These are phyloP conservation scores for Nannoperca australis DNA, from an alignment of 2,797 vertebrate genomes.

Conservation along the genomic window DNA sequence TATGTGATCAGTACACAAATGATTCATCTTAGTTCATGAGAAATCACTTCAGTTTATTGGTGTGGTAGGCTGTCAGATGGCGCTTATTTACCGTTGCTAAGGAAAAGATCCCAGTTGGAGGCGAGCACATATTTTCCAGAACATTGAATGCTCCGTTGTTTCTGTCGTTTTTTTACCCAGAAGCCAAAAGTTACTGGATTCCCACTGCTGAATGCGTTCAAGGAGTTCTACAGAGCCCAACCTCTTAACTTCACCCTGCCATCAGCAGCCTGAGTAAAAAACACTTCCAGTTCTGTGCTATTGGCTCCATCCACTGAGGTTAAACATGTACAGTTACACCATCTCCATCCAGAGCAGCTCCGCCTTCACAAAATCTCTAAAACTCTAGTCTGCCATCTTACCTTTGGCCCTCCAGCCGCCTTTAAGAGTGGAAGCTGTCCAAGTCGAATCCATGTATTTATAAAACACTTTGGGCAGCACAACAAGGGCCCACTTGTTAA, in stretches of 20 bases:
- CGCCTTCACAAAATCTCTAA: not conserved
- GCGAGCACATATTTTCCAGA: not conserved
- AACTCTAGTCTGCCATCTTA: slow-evolving; percentile 5
- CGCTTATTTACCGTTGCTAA: not conserved
- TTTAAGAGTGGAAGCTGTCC: slow-evolving; percentile 27
- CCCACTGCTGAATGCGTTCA: not conserved
- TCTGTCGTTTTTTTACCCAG: not conserved
- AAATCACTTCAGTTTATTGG: not conserved
- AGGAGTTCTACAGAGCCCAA: not conserved
- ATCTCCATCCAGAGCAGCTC: not conserved
- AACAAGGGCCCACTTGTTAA: not conserved
- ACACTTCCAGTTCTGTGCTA: not conserved
- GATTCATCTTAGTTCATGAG: not conserved
- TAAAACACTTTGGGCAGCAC: slow-evolving; percentile 12
- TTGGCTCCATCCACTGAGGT: slow-evolving; percentile 15
- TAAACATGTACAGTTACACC: not conserved
- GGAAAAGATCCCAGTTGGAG: not conserved
- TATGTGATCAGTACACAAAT: not conserved
- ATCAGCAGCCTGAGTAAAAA: not conserved
- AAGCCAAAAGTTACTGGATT: not conserved
- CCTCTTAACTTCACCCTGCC: not conserved
- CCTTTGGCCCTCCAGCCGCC: slow-evolving; percentile 14
- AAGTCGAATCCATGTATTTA: slow-evolving; percentile 22
- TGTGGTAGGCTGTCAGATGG: not conserved
- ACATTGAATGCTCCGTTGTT: not conserved